A percentile compares a stretch with the other conserved stretches of the same genome.
phyloP scores from a whole-genome alignment of 2,797 vertebrate genomes.

The Typhlichthys subterraneus region DNA sequence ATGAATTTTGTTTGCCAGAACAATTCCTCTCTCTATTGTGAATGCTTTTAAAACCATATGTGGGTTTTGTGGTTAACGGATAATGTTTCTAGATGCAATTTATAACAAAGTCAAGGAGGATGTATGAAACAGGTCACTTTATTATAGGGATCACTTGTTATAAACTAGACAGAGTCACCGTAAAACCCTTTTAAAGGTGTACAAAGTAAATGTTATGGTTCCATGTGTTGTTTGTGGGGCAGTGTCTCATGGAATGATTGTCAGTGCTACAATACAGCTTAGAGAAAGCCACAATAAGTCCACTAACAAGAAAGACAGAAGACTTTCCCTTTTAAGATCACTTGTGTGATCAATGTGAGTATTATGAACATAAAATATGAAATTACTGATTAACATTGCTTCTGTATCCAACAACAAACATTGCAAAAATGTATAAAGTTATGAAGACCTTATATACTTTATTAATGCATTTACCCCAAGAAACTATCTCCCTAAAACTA shows the following conservation, averaged over 20 bases:
- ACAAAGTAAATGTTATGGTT: slow-evolving; percentile 56
- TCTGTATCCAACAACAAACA: not conserved
- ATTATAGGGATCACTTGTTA: slow-evolving; percentile 34
- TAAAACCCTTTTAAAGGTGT: slow-evolving; percentile 35
- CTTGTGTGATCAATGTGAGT: too few relatives aligned
- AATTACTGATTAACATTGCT: too few relatives aligned
- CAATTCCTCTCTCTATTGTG: slow-evolving; percentile 58
- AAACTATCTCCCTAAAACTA: slow-evolving; percentile 49
- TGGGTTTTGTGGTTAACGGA: slow-evolving; percentile 57
- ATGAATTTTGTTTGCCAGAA: slow-evolving; percentile 73
- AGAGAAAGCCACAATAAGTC: too few relatives aligned
- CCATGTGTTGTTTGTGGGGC: slow-evolving; percentile 47
- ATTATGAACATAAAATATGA: too few relatives aligned
- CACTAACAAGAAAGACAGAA: too few relatives aligned
- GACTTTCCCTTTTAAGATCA: too few relatives aligned
- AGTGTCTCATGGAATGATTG: not conserved
- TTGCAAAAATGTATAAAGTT: too few relatives aligned
- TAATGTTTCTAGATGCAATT: slow-evolving; percentile 67
- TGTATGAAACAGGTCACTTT: slow-evolving; percentile 51
- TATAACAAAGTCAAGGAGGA: slow-evolving; percentile 56
- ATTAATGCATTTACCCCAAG: slow-evolving; percentile 23
- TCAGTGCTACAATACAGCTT: too few relatives aligned
- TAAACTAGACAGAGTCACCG: slow-evolving; percentile 19
- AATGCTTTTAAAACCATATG: slow-evolving; percentile 63
- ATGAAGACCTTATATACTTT: slow-evolving; percentile 7